Evolutionary conservation across 2,113 vertebrate species (phyloP).

Genomic region (Tetraodon nigroviridis): DNA sequence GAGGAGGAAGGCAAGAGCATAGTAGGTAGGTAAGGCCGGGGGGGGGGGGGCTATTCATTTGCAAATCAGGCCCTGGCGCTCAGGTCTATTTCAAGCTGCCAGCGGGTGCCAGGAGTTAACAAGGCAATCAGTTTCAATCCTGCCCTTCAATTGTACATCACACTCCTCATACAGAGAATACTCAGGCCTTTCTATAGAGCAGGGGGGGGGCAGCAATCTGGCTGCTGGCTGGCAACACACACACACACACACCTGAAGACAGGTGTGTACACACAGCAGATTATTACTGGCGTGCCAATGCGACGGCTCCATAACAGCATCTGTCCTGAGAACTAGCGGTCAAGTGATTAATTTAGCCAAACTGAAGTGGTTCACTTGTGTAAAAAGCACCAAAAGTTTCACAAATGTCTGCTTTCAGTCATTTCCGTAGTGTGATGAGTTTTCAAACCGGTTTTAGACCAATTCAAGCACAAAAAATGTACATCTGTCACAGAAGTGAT

Average conservation of each 20-base stretch:
- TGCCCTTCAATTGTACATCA: constrained; percentile 94
- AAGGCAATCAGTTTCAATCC: constrained; percentile 99
- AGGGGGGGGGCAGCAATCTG: constrained; percentile 77
- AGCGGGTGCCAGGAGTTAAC: constrained; percentile 99
- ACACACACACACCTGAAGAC: constrained; percentile 54
- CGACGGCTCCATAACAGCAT: background rate
- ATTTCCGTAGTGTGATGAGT: too few species aligned
- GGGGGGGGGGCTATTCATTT: constrained; percentile 89
- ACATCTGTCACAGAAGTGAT: too few species aligned
- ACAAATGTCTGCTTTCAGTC: too few species aligned
- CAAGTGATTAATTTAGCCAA: background rate
- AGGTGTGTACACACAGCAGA: background rate
- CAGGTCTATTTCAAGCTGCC: constrained; percentile 94
- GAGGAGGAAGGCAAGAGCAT: constrained; percentile 37
- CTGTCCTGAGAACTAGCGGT: background rate
- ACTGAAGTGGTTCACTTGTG: background rate
- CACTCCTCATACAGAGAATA: constrained; percentile 91
- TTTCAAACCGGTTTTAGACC: too few species aligned
- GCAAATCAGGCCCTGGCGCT: constrained; percentile 96
- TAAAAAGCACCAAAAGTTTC: background rate
- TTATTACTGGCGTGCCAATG: constrained; percentile 12
- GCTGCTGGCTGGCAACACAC: constrained; percentile 51
- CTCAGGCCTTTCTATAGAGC: constrained; percentile 83
- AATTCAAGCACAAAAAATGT: too few species aligned
- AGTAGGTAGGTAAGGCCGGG: constrained; percentile 34